Evolutionary conservation across 2,888 invertebrate genomes (phyloP).

Genomic region (Stomorhina lunata): DNA sequence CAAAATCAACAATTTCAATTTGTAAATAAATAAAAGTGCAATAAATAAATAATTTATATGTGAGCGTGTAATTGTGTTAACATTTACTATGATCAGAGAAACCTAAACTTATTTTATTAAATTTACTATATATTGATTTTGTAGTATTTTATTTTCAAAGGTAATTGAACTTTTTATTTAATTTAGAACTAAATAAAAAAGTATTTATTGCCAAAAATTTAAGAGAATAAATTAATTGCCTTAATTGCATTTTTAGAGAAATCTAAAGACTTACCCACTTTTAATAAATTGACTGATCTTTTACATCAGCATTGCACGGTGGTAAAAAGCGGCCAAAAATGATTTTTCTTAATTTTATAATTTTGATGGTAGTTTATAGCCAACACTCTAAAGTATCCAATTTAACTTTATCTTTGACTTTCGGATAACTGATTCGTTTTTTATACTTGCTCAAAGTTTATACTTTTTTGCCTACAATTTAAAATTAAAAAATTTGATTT

Average conservation of each 20-base stretch:
- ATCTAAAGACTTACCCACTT: no score
- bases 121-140: neutral
- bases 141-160: neutral
- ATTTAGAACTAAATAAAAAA: neutral
- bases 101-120: neutral
- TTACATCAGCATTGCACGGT: no score
- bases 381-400: no score
- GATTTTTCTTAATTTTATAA: no score
- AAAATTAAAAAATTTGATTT: no score
- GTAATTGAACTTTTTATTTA: neutral
- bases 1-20: neutral
- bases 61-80: neutral
- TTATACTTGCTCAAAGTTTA: no score
- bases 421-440: no score
- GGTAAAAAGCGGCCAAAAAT: no score
- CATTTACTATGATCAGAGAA: neutral
- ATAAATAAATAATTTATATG: constrained; percentile 9
- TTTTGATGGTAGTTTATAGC: no score
- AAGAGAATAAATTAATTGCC: neutral
- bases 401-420: no score
- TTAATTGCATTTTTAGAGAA: neutral
- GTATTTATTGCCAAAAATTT: neutral
- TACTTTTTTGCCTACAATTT: no score
- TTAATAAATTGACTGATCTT: no score
- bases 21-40: neutral